phyloP scores from a whole-genome alignment of 2,888 invertebrate genomes.

The Lasiommata megera region DNA sequence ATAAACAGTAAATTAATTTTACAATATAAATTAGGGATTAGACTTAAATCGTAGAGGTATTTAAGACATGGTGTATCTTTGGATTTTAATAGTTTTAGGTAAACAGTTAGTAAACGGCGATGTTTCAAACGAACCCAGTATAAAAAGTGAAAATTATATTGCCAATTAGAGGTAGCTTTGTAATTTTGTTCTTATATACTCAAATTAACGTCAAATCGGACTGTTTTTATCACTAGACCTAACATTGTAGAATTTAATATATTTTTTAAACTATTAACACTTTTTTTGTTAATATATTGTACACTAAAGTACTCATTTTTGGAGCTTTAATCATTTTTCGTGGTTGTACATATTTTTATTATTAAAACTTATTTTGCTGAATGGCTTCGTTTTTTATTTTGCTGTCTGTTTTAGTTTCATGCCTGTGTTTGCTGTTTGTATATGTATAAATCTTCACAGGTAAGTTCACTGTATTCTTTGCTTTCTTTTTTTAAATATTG shows the following conservation, averaged over 20 bases:
- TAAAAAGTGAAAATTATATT: not conserved
- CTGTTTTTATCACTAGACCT: constrained; percentile 15
- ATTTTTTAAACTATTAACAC: constrained; percentile 9
- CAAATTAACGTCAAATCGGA: constrained; percentile 6
- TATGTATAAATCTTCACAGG: constrained; percentile 51
- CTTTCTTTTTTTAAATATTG: constrained; percentile 30
- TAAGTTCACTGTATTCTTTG: constrained; percentile 51
- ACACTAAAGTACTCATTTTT: constrained; percentile 71
- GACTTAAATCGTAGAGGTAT: not conserved
- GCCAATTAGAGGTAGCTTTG: constrained; percentile 15
- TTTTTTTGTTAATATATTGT: constrained; percentile 45
- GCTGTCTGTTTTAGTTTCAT: constrained; percentile 48
- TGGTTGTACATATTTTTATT: constrained; percentile 74
- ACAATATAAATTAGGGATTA: not conserved
- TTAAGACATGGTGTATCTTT: not conserved
- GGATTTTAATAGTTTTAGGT: not conserved
- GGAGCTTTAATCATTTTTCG: constrained; percentile 77
- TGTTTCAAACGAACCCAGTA: constrained; percentile 7
- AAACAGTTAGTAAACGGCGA: not conserved
- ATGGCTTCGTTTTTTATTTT: constrained; percentile 75
- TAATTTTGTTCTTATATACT: constrained; percentile 8
- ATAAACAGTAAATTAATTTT: constrained; percentile 38
- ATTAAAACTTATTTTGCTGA: constrained; percentile 75
- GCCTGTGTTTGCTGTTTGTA: constrained; percentile 62
- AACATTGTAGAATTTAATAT: constrained; percentile 6